Evolutionary conservation across 2,888 invertebrate genomes (phyloP), one percentile per base, ranked within the genome.

Genomic region (Sphaeridia pumilis): DNA sequence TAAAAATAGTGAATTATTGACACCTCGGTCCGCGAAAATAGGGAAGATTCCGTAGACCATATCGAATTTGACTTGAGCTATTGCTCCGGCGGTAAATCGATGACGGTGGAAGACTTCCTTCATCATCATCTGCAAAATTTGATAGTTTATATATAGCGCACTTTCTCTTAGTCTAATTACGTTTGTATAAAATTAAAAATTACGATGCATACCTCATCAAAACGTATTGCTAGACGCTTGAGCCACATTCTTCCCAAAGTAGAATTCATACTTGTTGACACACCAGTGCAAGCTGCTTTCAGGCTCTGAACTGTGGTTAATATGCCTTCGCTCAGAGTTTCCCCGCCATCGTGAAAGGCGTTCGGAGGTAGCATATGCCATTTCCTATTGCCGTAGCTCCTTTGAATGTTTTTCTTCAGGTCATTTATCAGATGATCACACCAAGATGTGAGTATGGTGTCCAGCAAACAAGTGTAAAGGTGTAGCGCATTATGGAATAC

Each of bases 391-490:
- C 54, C 28, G 49, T 63, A 63, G 1, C 28, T 47, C 27, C 53
- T 57, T 4, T 48, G 22, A 1, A 60, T 54, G 24, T 58, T 58
- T 12, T 48, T 41, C 12, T 53, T 42, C 31, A 57, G 25, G 5
- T 55, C 53, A 27, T 48, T 45, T 22, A 61, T 49, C 20, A 57
- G 49, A 20, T 41, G 45, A 36, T 46, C 34, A 35, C 38, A 52
- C 63, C 63, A 63, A 46, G 58, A 59, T 20, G 49, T 47, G 24
- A 60, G 55, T 36, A 64, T 58, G 42, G 59, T 59, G 36, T 61
- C 59, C 21, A 54, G 51, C 14, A 60, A 46, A 49, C 59, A 59
- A 17, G 52, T 50, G 31, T 58, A 64, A 1, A 59, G 42, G n/a
- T 58, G 54, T 14, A 57, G 51, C 21, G 56, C 52, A 38, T 56